Evolutionary conservation across 2,797 vertebrate species (phyloP), one percentile per base, ranked within the genome.

Genomic region (Peromyscus nudipes): DNA sequence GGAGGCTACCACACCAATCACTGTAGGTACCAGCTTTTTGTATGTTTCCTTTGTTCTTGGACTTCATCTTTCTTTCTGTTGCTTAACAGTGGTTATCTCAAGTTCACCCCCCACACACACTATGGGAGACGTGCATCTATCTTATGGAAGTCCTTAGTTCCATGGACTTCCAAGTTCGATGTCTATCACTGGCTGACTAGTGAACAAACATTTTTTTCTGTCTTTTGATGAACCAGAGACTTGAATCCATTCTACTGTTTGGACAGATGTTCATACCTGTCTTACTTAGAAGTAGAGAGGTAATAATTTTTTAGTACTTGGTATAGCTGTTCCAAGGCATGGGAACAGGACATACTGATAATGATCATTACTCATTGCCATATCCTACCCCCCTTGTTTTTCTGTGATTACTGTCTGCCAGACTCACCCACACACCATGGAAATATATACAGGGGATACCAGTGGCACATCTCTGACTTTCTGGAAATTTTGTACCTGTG

Each of bases 221-320:
- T 49, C 31, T 80, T 60, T 60, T 6, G 11, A 65, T 3, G 65
- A 64, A 60, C 29, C 13, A 85, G 11, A n/a, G 69, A 52, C 81
- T 10, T 83, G 37, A 73, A n/a, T 65, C 6, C 1, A 40, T 12
- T 8, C 12, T n/a, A 27, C 25, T 4, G 21, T 25, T 34, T 34
- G 21, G 11, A 46, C 27, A 46, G 17, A 11, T 62, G 13, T 23
- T 27, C 16, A 21, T 46, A 84, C 40, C 46, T 69, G 17, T n/a
- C 43, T 4, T 12, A 76, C 1, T 64, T 6, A 55, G 13, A 7
- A 34, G 1, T 14, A 62, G 25, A 62, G 11, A 52, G 16, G 25
- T 34, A 13, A 25, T 9, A 19, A 87, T 2, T 16, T 1, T 12
- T 12, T 1, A 43, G 2, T 1, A 2, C 4, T 49, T 75, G 13